Evolutionary conservation across 2,888 invertebrate genomes (phyloP), one percentile per base, ranked within the genome.

Genomic region (Biston betularia): DNA sequence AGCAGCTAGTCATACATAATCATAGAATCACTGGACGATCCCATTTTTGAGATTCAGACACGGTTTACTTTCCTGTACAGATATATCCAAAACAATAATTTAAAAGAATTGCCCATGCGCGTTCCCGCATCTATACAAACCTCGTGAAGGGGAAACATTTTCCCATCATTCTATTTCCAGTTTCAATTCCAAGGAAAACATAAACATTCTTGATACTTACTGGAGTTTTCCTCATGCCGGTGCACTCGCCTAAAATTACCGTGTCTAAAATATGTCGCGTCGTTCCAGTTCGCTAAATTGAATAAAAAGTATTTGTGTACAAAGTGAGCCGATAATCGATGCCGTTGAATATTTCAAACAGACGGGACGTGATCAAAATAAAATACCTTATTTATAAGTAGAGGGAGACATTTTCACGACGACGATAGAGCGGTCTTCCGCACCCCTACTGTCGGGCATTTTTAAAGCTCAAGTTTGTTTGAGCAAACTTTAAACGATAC

Each of bases 301-400:
- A 89, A 90, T 89, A 84, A 88, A 89, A 89, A 86, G 80, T 83
- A 85, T 89, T 89, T 88, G 89, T 89, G 80, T 87, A 89, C 89
- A 91, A 90, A 91, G 86, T 86, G 88, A 83, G 82, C 81, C 83
- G 88, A 89, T 92, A 91, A 91, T 90, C 90, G 90, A 89, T 86
- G 84, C 85, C 81, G 85, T 88, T 90, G 89, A 90, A 92, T 91
- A 91, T 91, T 90, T 89, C 87, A 89, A 87, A 85, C 84, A 83
- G 79, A 78, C 76, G 83, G 79, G 77, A 86, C 89, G 89, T 89
- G 89, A 90, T 84, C 80, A 79, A 89, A 89, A 89, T 89, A 85
- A 84, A 82, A 83, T 80, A 79, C 70, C 68, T 62, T 68, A 72
- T 72, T 67, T 72, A 72, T 73, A 74, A 69, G 60, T 50, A 38